Evolutionary conservation across 2,113 vertebrate species (phyloP).

Genomic region (Pelusios castaneus): DNA sequence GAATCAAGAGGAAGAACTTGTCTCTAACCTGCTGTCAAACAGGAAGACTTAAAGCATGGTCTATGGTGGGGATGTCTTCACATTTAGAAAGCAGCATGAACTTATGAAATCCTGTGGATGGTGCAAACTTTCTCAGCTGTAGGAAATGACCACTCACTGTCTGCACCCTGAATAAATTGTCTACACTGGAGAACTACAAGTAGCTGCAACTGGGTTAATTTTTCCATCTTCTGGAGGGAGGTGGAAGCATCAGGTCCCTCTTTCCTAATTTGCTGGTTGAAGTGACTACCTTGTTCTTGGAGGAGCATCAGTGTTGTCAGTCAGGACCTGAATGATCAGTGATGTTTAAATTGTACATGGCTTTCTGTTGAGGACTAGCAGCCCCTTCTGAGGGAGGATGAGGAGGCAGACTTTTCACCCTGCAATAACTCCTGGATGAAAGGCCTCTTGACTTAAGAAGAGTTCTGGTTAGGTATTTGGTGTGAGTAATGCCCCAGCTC

Average conservation of each 20-base stretch:
- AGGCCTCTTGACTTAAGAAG: not conserved
- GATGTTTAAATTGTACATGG: not conserved
- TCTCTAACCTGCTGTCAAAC: not conserved
- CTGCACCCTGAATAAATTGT: not conserved
- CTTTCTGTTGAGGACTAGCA: not conserved
- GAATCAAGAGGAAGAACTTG: not conserved
- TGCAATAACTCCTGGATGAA: not conserved
- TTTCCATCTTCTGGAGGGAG: not conserved
- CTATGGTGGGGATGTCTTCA: not conserved
- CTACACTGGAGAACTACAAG: not conserved
- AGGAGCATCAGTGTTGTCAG: not conserved
- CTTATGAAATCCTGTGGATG: not conserved
- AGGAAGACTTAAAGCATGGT: not conserved
- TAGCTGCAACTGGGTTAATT: not conserved
- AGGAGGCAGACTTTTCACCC: not conserved
- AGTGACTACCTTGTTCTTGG: not conserved
- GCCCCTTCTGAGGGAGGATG: not conserved
- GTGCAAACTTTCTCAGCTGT: not conserved
- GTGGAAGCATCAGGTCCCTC: not conserved
- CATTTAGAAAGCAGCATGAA: not conserved
- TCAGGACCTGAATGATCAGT: not conserved
- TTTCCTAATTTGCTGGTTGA: not conserved
- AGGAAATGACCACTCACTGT: not conserved
- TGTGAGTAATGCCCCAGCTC: not conserved
- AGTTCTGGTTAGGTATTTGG: not conserved